Evolutionary conservation across 2,113 vertebrate species (phyloP), one percentile per base, ranked within the genome.

Genomic region (Hippocampus guttulatus): DNA sequence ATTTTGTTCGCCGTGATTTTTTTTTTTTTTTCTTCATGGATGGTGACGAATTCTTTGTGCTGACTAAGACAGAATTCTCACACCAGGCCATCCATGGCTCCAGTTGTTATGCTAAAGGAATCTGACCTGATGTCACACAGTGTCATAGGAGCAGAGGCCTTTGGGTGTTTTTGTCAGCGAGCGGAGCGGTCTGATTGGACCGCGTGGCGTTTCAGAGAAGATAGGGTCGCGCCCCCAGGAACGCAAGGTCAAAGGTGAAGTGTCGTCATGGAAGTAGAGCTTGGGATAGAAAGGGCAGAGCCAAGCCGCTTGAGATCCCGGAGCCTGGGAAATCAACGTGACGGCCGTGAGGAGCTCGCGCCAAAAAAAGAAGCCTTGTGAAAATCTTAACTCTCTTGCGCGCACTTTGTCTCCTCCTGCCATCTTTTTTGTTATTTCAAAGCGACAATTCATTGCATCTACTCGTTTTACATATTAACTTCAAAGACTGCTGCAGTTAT

Each of bases 91-190:
- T 65, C 82, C 68, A 14, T 58, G 71, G 80, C 68, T 69, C 54
- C 85, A 84, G 90, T 90, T 91, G 87, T 89, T 89, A 88, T 87
- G 88, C 77, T 84, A 83, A 87, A 89, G 82, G 88, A 90, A 89
- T 90, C 88, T 91, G 90, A 91, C 90, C 88, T 87, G 87, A 88
- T 89, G 87, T 88, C 88, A 90, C 84, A 80, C 82, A 84, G 88
- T 89, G 88, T 90, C 90, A 89, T 76, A 75, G 85, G 81, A 88
- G 84, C 70, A 16, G 30, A 84, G 81, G 88, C 86, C 90, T 87
- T 78, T 82, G 90, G 87, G 88, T 83, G 86, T 79, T 88, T 89
- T 83, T 88, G 88, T 88, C 90, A 89, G 84, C 7, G 11, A 75
- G 75, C 55, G 20, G 52, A 62, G 80, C 75, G 0, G 58, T 83